These are phyloP conservation scores for Phrynocephalus forsythii DNA, from an alignment of 2,797 vertebrate genomes.

Conservation along the genomic window DNA sequence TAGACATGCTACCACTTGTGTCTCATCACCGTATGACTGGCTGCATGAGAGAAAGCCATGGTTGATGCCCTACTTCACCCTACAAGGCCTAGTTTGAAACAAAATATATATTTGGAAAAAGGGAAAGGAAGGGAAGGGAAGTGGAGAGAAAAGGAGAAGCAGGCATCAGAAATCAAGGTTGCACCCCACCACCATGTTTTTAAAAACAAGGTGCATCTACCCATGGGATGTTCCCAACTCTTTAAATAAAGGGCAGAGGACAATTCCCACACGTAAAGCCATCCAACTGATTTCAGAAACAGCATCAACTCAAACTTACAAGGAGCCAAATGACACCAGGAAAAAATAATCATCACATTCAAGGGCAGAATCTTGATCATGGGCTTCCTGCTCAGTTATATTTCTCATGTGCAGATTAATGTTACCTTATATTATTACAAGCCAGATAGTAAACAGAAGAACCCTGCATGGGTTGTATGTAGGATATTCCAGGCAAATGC, in stretches of 20 bases:
- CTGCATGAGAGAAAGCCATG: too few species aligned
- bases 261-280: not conserved
- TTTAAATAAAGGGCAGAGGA: not conserved
- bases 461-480: not conserved
- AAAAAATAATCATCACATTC: not conserved
- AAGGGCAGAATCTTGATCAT: not conserved
- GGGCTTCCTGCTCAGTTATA: not conserved
- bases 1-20: too few species aligned
- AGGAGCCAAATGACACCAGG: not conserved
- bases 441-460: not conserved
- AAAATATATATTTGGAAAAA: too few species aligned
- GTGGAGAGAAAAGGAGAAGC: too few species aligned
- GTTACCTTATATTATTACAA: not conserved
- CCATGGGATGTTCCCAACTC: too few species aligned
- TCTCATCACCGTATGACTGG: too few species aligned
- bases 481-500: conserved; percentile 22
- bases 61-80: too few species aligned
- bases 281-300: not conserved
- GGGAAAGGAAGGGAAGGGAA: too few species aligned
- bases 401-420: conserved; percentile 10
- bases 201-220: too few species aligned
- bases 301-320: not conserved
- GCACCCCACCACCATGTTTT: too few species aligned
- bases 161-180: not conserved
- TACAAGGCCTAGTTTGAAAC: too few species aligned